Evolutionary conservation across 2,888 invertebrate genomes (phyloP).

Genomic region (Yponomeuta cagnagella): DNA sequence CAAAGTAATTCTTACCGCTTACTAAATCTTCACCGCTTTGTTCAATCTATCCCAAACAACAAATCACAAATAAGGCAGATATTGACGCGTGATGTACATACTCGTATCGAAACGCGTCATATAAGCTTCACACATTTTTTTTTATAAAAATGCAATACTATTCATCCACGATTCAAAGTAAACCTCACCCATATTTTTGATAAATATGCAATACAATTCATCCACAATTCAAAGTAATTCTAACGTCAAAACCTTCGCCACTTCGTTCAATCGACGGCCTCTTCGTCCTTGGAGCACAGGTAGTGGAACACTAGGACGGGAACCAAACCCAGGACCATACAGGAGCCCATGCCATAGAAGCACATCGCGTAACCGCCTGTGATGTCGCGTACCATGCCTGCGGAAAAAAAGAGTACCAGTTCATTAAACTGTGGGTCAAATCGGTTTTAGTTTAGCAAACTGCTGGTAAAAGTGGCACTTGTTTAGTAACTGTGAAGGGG

Average conservation of each 20-base stretch:
- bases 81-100: too few species aligned
- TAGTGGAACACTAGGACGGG: conserved; percentile 75
- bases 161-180: too few species aligned
- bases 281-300: conserved; percentile 56
- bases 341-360: conserved; percentile 85
- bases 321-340: conserved; percentile 82
- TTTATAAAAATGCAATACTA: too few species aligned
- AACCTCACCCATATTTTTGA: too few species aligned
- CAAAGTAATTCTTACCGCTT: background rate
- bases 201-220: background rate
- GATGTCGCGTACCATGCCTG: conserved; percentile 79
- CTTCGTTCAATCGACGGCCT: conserved; percentile 45
- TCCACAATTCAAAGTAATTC: background rate
- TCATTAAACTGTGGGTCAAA: background rate
- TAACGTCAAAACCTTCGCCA: background rate
- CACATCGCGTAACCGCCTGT: conserved; percentile 83
- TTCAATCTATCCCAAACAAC: conserved; percentile 35
- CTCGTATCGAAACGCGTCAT: too few species aligned
- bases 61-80: too few species aligned
- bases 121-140: too few species aligned
- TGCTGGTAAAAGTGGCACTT: too few species aligned
- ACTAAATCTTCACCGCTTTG: background rate
- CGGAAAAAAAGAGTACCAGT: conserved; percentile 15
- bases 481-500: too few species aligned
- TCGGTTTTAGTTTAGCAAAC: too few species aligned